phyloP scores from a whole-genome alignment of 2,797 vertebrate species.

The Ammospiza maritima region DNA sequence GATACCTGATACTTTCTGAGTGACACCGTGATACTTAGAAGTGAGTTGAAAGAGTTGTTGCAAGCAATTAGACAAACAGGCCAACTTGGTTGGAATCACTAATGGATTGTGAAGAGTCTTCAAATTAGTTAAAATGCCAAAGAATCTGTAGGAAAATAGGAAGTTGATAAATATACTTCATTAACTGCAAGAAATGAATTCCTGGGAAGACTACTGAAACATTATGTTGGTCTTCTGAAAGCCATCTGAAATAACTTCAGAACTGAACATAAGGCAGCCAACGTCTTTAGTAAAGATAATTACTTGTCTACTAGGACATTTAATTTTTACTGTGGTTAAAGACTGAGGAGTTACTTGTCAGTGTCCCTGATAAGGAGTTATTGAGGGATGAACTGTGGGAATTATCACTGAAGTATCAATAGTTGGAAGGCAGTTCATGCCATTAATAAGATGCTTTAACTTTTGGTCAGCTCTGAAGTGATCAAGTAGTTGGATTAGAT shows the following conservation, averaged over 20 bases:
- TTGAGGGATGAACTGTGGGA: not conserved
- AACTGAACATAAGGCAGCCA: not conserved
- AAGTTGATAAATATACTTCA: not conserved
- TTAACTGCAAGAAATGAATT: not conserved
- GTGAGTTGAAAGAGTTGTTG: not conserved
- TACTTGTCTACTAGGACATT: not conserved
- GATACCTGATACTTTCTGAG: not conserved
- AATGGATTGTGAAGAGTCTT: not conserved
- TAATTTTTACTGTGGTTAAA: not conserved
- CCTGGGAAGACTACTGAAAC: not conserved
- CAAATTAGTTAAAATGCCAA: not conserved
- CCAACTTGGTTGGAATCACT: not conserved
- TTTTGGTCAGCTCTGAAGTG: not conserved
- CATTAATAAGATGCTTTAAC: not conserved
- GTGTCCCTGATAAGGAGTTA: not conserved
- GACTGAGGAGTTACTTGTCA: not conserved
- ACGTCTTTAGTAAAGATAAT: not conserved
- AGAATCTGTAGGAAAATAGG: not conserved
- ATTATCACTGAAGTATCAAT: not conserved
- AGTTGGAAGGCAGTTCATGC: not conserved
- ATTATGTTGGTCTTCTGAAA: not conserved
- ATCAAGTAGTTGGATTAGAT: not conserved
- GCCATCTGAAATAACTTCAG: not conserved
- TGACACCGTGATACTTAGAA: not conserved
- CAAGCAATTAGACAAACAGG: not conserved